Evolutionary conservation across 2,888 invertebrate species (phyloP), one percentile per base, ranked within the genome.

Genomic region (Megamerina dolium): DNA sequence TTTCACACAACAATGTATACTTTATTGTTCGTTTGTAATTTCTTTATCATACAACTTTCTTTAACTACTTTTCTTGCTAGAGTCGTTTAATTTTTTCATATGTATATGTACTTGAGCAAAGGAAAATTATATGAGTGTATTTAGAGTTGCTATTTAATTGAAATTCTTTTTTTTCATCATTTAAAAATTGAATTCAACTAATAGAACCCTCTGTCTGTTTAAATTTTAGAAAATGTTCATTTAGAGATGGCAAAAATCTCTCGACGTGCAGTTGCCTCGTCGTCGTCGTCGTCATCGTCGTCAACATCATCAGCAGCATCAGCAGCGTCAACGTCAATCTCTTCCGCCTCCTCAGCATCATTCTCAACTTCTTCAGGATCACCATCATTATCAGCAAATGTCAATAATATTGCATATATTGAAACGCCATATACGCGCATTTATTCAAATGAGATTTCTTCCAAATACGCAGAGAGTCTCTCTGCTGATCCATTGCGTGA

Each of bases 181-280:
- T n/a, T n/a, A n/a, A n/a, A n/a, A n/a, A n/a, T n/a, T n/a, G n/a
- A n/a, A n/a, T n/a, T n/a, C n/a, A n/a, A n/a, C n/a, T n/a, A n/a
- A n/a, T n/a, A n/a, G n/a, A n/a, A n/a, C n/a, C n/a, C n/a, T n/a
- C n/a, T n/a, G n/a, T n/a, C n/a, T n/a, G n/a, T n/a, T n/a, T n/a
- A n/a, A n/a, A n/a, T n/a, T n/a, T n/a, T n/a, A n/a, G n/a, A n/a
- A n/a, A 57, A 72, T 72, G 72, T 66, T 61, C 59, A 59, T 65
- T 56, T 72, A 71, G 69, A 70, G 59, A 72, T 72, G 72, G 72
- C 72, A 56, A 72, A 67, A 70, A 61, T 70, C 65, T 64, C 71
- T 60, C 71, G 71, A 68, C 72, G 70, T 60, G 59, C 61, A 50
- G 55, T 60, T 60, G 64, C 60, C 55, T 63, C 64, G 64, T 63